Evolutionary conservation across 2,888 invertebrate species (phyloP), one percentile per base, ranked within the genome.

Genomic region (Steinernema carpocapsae): DNA sequence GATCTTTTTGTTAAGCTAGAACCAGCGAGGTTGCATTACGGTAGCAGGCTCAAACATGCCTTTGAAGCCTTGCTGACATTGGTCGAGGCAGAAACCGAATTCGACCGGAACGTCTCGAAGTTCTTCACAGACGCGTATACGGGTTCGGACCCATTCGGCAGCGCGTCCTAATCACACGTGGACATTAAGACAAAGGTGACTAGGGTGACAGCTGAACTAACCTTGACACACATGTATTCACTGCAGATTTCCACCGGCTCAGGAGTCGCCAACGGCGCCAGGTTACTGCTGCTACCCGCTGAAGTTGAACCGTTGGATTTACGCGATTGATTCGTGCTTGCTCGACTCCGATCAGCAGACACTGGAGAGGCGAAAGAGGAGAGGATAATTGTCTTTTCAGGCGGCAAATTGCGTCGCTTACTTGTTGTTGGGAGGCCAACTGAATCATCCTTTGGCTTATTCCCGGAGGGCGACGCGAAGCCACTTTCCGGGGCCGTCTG

Each of bases 221-320:
- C 78, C 70, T 79, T 70, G 26, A 79, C 79, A 22, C 70, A 19
- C 45, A 76, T 76, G 74, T 81, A 82, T 59, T 77, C 79, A 0
- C 77, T 77, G 12, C 79, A 79, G 42, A 82, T 77, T n/a, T 81
- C 81, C 14, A 82, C 72, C 12, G 76, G 72, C 72, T 82, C 82
- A 14, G 82, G 82, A 19, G 79, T 82, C 22, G 82, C 82, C 7
- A 82, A 59, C 43, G 82, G 82, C 43, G 82, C 82, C 64, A 75
- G 71, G 22, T 37, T 64, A 29, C 64, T 64, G 64, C 64, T 64
- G 26, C 64, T 37, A 52, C 22, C 52, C 19, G 52, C 52, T 24
- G 52, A 52, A 29, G 64, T 37, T 29, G 64, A 64, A 26, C 64
- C 64, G 37, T 64, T 64, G 17, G 64, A 64, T 64, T 64, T 26